Percentiles rank a stretch among this genome's conserved stretches.
These are phyloP conservation scores for Brachionus asplanchnoidis DNA, from an alignment of 1,140 invertebrate genomes.

Conservation along the genomic window DNA sequence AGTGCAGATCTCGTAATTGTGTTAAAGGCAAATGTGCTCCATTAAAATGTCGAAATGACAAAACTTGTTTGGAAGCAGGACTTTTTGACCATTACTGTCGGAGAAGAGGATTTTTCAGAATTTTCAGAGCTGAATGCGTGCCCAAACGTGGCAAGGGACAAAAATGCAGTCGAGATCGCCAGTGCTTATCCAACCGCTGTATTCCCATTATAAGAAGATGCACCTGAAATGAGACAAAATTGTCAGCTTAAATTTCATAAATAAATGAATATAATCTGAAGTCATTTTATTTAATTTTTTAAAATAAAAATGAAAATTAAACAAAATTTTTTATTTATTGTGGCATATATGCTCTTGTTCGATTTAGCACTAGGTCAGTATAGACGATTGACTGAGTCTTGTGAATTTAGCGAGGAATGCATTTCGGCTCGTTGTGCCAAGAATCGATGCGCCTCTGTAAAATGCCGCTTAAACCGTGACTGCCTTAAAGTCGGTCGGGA, in stretches of 20 bases:
- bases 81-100: conserved; percentile 13
- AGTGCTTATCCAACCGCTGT: not conserved
- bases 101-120: not conserved
- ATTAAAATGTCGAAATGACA: conserved; percentile 1
- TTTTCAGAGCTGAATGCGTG: not conserved
- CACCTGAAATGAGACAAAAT: not conserved
- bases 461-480: not conserved
- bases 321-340: not conserved
- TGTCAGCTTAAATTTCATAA: not conserved
- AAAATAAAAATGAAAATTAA: not conserved
- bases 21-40: not conserved
- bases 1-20: conserved; percentile 9
- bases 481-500: not conserved
- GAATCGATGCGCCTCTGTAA: not conserved
- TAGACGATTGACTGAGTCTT: not conserved
- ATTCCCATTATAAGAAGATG: conserved; percentile 14
- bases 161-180: not conserved
- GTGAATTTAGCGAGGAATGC: conserved; percentile 21
- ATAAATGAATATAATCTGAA: not conserved
- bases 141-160: not conserved
- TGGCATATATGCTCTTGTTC: not conserved
- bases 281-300: not conserved
- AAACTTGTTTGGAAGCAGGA: not conserved
- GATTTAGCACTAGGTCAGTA: not conserved
- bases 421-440: not conserved